A percentile compares a stretch with the other conserved stretches of the same genome.
Conservation (phyloP, 2,888 invertebrate species). For the Cataglyphis livida region DNA sequence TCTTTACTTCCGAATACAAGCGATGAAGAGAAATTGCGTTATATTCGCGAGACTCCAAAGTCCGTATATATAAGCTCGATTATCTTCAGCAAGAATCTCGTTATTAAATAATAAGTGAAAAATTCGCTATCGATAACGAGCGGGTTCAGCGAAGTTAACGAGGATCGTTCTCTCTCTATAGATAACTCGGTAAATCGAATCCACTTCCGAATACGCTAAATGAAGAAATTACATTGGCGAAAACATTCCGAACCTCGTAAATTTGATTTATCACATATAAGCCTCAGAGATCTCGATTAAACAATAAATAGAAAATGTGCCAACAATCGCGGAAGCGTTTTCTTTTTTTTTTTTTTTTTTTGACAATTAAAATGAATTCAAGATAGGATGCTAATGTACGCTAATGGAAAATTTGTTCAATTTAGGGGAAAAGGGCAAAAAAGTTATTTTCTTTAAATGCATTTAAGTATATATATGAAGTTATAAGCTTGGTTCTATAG, state of each 20-base stretch:
- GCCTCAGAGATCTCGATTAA: background rate
- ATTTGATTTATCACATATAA: background rate
- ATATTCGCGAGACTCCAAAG: background rate
- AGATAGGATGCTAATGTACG: no score
- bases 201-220: background rate
- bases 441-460: background rate
- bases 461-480: background rate
- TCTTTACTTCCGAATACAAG: constrained; percentile 9
- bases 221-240: constrained; percentile 11
- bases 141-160: background rate
- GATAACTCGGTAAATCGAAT: background rate
- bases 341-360: background rate
- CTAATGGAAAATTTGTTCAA: background rate
- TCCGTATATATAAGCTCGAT: background rate
- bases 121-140: background rate
- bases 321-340: background rate
- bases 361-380: background rate
- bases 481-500: background rate
- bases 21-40: constrained; percentile 37
- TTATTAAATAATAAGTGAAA: background rate
- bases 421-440: background rate
- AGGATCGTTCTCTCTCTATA: background rate
- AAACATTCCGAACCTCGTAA: background rate
- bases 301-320: background rate
- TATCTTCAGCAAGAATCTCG: background rate